phyloP scores from a whole-genome alignment of 2,113 vertebrate species.

The Silurus glanis region DNA sequence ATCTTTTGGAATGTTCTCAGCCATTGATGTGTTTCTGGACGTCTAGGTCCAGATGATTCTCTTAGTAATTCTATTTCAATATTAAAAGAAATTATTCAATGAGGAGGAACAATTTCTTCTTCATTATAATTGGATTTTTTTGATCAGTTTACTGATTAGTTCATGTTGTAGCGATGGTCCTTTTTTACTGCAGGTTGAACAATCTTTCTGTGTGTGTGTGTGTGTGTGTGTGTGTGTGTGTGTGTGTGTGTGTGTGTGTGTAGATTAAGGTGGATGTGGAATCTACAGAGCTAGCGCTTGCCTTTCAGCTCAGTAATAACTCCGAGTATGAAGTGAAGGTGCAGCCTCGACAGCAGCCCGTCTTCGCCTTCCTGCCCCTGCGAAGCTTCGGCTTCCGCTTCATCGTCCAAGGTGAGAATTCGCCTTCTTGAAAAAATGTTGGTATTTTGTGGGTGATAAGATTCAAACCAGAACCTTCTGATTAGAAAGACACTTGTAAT shows the following conservation, averaged over 20 bases:
- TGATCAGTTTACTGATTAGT: background rate
- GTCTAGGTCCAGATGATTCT: background rate
- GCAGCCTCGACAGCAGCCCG: slow-evolving; percentile 72
- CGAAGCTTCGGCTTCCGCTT: slow-evolving; percentile 79
- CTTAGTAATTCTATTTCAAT: slow-evolving; percentile 8
- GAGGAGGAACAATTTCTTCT: background rate
- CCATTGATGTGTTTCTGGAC: background rate
- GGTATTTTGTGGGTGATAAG: no score
- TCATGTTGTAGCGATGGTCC: background rate
- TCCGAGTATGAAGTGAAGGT: slow-evolving; percentile 36
- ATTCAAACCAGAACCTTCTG: no score
- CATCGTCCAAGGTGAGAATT: slow-evolving; percentile 74
- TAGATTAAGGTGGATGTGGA: slow-evolving; percentile 76
- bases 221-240: slow-evolving; percentile 13
- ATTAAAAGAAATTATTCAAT: background rate
- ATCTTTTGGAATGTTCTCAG: slow-evolving; percentile 15
- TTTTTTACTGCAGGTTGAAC: background rate
- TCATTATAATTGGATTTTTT: background rate
- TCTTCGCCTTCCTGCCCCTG: slow-evolving; percentile 78
- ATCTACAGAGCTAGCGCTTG: slow-evolving; percentile 74
- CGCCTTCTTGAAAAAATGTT: background rate
- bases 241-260: slow-evolving; percentile 17
- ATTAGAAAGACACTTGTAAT: no score
- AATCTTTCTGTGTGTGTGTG: background rate
- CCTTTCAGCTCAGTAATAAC: slow-evolving; percentile 67